Base-by-base conservation (phyloP, 1,140 invertebrate species). In the Euglossa dilemma region DNA sequence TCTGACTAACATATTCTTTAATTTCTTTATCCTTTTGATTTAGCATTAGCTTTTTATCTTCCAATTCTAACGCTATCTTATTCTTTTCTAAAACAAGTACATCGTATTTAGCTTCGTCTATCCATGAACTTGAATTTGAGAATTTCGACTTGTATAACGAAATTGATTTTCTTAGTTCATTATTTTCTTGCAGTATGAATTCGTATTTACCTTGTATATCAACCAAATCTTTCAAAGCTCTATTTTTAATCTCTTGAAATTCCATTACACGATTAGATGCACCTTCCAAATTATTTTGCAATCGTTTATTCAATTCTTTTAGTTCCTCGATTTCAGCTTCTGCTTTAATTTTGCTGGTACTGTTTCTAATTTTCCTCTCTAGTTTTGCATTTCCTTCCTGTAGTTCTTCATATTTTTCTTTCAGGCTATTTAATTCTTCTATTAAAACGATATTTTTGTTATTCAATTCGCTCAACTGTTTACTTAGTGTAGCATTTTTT, bases 281-380 rank as follows among this genome's bases (percentile, higher is more conserved):
- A 25, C 93, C 93, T 20, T 94, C 93, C 6, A 94, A 79, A 86
- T 92, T 91, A 14, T 91, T 91, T 66, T 91, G 85, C 11, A 94
- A 54, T 12, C 67, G 87, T 47, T 80, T 84, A 83, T 92, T 93
- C 59, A 91, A 86, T 54, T 94, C 93, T 18, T 85, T 85, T 23
- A 93, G 59, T 14, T 89, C 85, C 71, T 91, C 90, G 45, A 91
- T 87, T 25, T 90, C 85, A 14, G 77, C 76, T 43, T 92, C 90
- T 2, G 87, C 78, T 66, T 85, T 90, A 6, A 75, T 47, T 45
- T 90, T 91, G 47, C 87, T 91, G 0, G 89, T 91, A 69, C 92
- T 93, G 47, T 92, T 93, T 70, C 93, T 86, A 6, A 93, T 89
- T 57, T 90, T 90, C 6, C 50, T 86, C 66, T 91, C 86, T n/a